A percentile compares a stretch with the other conserved stretches of the same genome.
These are phyloP conservation scores for Beroe forskalii DNA, from an alignment of 37 sponge, comb jelly and placozoan species.

Conservation along the genomic window DNA sequence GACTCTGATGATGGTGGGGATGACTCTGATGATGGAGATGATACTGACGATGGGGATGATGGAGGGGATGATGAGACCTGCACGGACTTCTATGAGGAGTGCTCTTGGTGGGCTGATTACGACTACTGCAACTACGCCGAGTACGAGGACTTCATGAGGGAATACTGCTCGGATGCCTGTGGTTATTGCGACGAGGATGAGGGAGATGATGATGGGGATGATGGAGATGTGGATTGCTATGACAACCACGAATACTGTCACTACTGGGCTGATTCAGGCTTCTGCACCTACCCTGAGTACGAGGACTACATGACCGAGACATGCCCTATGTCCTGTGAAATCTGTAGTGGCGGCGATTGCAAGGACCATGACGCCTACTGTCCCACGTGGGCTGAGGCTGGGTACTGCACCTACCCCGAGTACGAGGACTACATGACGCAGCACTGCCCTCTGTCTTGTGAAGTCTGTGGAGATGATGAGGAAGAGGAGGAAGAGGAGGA, in stretches of 20 bases:
- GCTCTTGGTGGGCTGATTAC: not conserved
- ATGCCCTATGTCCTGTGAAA: not conserved
- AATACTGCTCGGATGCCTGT: not conserved
- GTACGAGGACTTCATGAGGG: not conserved
- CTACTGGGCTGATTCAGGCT: not conserved
- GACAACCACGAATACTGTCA: not conserved
- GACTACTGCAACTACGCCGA: not conserved
- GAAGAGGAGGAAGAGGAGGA: not conserved
- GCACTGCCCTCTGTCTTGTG: not conserved
- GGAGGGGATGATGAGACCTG: not conserved
- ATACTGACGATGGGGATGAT: not conserved
- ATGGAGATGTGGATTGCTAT: not conserved
- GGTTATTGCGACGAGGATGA: not conserved
- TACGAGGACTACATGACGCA: not conserved
- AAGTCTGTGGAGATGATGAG: not conserved
- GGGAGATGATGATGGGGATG: not conserved
- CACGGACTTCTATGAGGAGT: not conserved
- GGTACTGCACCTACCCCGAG: not conserved
- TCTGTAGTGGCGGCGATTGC: not conserved
- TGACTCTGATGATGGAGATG: constrained; percentile 3
- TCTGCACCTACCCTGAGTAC: not conserved
- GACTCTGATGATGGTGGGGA: constrained; percentile 27
- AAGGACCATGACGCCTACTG: not conserved
- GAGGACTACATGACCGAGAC: not conserved
- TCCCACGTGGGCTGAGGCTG: not conserved